phyloP scores from a whole-genome alignment of 1,140 invertebrate genomes.

The Parapsyche elsis region DNA sequence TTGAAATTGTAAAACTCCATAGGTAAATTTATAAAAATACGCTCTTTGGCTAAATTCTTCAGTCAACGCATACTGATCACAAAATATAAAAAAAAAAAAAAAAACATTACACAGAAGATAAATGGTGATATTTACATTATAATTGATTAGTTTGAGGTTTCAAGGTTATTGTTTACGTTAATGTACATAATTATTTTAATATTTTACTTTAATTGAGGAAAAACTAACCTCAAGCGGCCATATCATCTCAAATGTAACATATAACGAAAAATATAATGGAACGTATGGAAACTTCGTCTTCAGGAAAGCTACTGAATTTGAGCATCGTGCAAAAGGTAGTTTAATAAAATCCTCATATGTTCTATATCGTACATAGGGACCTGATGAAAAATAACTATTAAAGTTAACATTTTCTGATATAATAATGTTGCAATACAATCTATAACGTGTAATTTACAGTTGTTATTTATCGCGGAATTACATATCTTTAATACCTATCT shows the following conservation, averaged over 20 bases:
- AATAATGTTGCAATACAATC: too few relatives aligned
- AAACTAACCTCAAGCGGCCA: constrained; percentile 45
- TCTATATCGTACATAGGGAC: constrained; percentile 48
- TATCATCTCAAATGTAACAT: constrained; percentile 20
- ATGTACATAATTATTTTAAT: not conserved
- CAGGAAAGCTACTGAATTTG: not conserved
- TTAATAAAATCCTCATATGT: constrained; percentile 43
- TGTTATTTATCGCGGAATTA: too few relatives aligned
- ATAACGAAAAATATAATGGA: constrained; percentile 19
- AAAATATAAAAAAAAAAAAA: too few relatives aligned
- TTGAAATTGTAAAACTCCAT: constrained; percentile 37
- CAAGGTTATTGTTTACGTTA: not conserved
- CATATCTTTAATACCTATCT: too few relatives aligned
- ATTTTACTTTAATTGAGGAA: too few relatives aligned
- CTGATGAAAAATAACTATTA: constrained; percentile 17
- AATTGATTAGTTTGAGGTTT: too few relatives aligned
- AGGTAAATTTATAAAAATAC: constrained; percentile 39
- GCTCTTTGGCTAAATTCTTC: constrained; percentile 8
- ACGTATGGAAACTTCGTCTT: constrained; percentile 17
- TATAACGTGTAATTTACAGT: too few relatives aligned
- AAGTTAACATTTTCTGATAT: too few relatives aligned
- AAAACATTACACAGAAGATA: not conserved
- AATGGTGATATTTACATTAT: too few relatives aligned
- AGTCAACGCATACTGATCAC: constrained; percentile 26
- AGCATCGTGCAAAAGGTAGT: constrained; percentile 41